Conservation (phyloP, 2,113 vertebrate genomes). For the Rhynchopsitta pachyrhyncha region DNA sequence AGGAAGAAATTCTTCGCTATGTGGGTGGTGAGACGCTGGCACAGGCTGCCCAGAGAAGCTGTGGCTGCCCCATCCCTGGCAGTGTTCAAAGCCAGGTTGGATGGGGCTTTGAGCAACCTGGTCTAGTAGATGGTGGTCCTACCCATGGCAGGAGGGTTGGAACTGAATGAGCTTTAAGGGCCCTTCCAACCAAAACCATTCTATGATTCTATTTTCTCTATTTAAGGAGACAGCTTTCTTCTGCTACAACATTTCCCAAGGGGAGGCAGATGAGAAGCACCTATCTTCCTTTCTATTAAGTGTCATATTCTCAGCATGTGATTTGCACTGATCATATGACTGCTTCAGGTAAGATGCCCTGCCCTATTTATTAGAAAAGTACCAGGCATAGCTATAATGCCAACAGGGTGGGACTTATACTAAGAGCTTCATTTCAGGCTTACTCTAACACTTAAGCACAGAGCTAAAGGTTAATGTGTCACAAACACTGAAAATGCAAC, state of each 20-base stretch:
- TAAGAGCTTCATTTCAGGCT: neutral
- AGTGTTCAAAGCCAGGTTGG: neutral
- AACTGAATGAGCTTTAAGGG: neutral
- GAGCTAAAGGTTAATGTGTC: neutral
- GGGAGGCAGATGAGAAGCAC: neutral
- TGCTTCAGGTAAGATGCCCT: neutral
- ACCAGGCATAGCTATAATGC: neutral
- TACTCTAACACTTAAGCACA: neutral
- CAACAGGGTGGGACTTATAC: accelerated
- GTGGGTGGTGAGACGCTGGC: neutral
- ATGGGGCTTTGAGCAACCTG: neutral
- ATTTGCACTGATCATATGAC: neutral
- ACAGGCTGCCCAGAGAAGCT: neutral
- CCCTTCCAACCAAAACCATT: neutral
- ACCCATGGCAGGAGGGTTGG: neutral
- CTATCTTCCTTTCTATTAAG: neutral
- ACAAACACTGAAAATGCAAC: neutral
- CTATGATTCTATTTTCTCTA: neutral
- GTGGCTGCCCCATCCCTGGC: neutral
- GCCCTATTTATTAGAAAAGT: neutral
- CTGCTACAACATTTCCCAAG: neutral
- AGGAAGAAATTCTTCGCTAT: neutral
- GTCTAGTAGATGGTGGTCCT: neutral
- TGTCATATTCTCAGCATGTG: neutral
- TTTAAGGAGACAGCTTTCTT: neutral